Conservation (phyloP, 2,113 vertebrate species). For the Stigmatopora nigra region DNA sequence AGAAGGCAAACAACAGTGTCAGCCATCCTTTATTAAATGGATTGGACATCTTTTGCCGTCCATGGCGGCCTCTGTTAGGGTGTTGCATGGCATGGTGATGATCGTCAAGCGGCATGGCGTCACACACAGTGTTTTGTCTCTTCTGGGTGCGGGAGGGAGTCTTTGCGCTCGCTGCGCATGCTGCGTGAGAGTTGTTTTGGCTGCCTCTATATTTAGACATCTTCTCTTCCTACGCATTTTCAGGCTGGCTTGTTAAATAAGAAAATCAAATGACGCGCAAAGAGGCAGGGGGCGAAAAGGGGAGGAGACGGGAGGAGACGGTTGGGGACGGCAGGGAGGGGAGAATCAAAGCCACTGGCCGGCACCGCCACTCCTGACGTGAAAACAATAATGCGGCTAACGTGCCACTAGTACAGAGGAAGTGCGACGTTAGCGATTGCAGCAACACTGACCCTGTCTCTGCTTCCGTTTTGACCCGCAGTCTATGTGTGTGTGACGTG, state of each 20-base stretch:
- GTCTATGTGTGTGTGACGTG: neutral
- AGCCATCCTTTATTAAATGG: no score
- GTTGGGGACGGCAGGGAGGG: no score
- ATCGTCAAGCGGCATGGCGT: conserved; percentile 38
- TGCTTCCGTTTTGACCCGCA: conserved; percentile 27
- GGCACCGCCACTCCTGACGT: conserved; percentile 48
- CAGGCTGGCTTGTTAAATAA: conserved; percentile 77
- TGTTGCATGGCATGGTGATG: conserved; percentile 12
- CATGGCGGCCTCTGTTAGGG: neutral
- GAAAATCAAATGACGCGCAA: conserved; percentile 72
- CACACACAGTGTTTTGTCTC: conserved; percentile 58
- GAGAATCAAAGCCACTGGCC: conserved; percentile 57
- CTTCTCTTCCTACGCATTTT: conserved; percentile 75
- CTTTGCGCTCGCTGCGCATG: conserved; percentile 46
- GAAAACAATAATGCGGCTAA: conserved; percentile 45
- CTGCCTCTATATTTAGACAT: conserved; percentile 74
- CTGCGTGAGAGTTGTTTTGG: conserved; percentile 64
- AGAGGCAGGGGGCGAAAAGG: conserved; percentile 50
- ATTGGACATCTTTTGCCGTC: no score
- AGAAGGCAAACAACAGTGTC: no score
- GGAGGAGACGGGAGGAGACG: conserved; percentile 13
- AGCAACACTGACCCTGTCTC: conserved; percentile 39
- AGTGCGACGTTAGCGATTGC: conserved; percentile 42
- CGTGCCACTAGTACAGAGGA: conserved; percentile 33
- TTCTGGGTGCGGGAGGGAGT: conserved; percentile 49